Evolutionary conservation across 2,888 invertebrate species (phyloP).

Genomic region (Rhagonycha fulva): DNA sequence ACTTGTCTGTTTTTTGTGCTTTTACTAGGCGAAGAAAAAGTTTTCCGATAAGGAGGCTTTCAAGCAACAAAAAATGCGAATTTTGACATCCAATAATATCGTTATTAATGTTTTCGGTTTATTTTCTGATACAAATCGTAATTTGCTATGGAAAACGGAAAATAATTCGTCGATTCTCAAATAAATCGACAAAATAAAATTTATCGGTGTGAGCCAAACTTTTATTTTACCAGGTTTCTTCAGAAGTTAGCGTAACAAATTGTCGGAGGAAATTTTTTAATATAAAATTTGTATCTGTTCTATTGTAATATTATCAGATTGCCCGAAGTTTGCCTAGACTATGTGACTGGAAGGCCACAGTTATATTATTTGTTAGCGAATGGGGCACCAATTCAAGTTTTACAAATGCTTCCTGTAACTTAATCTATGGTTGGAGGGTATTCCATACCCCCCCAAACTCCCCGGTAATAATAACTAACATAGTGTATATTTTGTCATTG

Average conservation of each 20-base stretch:
- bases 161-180: background rate
- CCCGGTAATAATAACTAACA: too few relatives aligned
- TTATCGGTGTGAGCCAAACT: background rate
- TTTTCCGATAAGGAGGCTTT: background rate
- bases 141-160: background rate
- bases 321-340: too few relatives aligned
- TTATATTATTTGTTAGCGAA: too few relatives aligned
- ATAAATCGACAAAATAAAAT: background rate
- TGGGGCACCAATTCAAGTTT: too few relatives aligned
- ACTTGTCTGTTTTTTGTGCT: conserved; percentile 7
- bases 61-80: background rate
- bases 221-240: background rate
- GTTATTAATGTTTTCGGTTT: background rate
- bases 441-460: too few relatives aligned
- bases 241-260: background rate
- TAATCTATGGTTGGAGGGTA: too few relatives aligned
- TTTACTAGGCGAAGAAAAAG: background rate
- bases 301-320: too few relatives aligned
- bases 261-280: too few relatives aligned
- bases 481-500: too few relatives aligned
- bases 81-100: background rate
- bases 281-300: too few relatives aligned
- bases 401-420: too few relatives aligned
- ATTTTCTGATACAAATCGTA: background rate
- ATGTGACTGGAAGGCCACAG: too few relatives aligned